Conservation (phyloP, 2,888 invertebrate genomes). For the Ommatoiulus sabulosus region DNA sequence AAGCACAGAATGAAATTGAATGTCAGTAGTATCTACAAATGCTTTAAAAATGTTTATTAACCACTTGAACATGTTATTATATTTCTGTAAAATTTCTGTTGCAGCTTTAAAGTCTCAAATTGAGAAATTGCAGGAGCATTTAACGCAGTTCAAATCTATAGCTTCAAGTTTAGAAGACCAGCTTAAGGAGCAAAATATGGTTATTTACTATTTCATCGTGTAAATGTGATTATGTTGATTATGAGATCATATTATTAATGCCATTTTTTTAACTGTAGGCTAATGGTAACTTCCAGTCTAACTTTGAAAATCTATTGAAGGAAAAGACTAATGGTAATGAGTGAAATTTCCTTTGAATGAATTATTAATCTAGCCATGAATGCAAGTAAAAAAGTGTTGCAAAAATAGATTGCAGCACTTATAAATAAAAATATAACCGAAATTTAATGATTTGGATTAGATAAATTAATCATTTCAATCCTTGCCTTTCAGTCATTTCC, state of each 20-base stretch:
- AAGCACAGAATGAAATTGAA: constrained; percentile 63
- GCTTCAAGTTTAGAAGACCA: constrained; percentile 76
- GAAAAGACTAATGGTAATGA: constrained; percentile 56
- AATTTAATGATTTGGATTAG: no score
- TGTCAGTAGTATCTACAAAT: constrained; percentile 61
- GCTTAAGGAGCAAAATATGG: constrained; percentile 65
- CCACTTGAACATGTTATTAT: neutral
- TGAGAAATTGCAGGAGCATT: constrained; percentile 78
- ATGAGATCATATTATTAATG: no score
- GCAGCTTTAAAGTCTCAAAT: constrained; percentile 78
- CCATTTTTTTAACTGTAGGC: constrained; percentile 57
- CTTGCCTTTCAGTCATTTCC: constrained; percentile 30
- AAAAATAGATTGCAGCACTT: no score
- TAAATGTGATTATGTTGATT: neutral
- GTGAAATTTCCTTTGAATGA: constrained; percentile 27
- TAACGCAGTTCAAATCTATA: constrained; percentile 86
- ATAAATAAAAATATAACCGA: no score
- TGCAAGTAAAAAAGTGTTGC: no score
- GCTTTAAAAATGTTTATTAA: neutral
- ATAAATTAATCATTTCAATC: no score
- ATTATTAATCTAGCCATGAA: no score
- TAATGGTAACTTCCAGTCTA: constrained; percentile 62
- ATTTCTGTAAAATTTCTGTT: constrained; percentile 57
- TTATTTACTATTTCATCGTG: neutral
- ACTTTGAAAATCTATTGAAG: constrained; percentile 43